A percentile compares a stretch with the other conserved stretches of the same genome.
These are phyloP conservation scores for Onychomys torridus DNA, from an alignment of 2,797 vertebrate species.

Conservation along the genomic window DNA sequence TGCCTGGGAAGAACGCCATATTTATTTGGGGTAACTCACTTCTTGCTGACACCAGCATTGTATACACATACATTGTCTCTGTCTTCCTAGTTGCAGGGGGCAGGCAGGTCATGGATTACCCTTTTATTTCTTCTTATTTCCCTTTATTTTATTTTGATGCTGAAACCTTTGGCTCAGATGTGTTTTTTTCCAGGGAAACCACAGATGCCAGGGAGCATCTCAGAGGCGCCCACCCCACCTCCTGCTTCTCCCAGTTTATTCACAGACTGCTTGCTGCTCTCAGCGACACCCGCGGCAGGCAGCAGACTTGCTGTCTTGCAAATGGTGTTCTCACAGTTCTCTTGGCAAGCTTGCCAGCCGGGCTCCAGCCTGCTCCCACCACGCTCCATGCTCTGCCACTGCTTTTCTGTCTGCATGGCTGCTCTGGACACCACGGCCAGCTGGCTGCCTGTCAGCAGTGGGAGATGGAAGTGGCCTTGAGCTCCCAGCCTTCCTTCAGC, in stretches of 20 bases:
- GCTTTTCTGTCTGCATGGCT: slow-evolving; percentile 40
- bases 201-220: neutral
- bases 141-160: neutral
- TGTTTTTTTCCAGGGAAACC: slow-evolving; percentile 24
- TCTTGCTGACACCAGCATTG: neutral
- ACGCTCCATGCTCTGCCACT: neutral
- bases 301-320: slow-evolving; percentile 13
- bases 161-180: neutral
- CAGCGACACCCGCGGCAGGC: neutral
- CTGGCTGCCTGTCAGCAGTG: slow-evolving; percentile 10
- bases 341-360: neutral
- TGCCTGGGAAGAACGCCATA: neutral
- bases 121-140: neutral
- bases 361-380: slow-evolving; percentile 17
- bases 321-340: neutral
- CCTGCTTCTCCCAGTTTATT: slow-evolving; percentile 44
- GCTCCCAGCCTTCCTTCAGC: slow-evolving; percentile 23
- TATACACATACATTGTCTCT: neutral
- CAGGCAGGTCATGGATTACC: slow-evolving; percentile 2
- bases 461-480: neutral
- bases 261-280: slow-evolving; percentile 7
- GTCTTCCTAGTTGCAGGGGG: neutral
- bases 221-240: neutral
- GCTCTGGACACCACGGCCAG: neutral
- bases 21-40: neutral